Conservation (phyloP, 2,797 vertebrate genomes). For the Myotis myotis region DNA sequence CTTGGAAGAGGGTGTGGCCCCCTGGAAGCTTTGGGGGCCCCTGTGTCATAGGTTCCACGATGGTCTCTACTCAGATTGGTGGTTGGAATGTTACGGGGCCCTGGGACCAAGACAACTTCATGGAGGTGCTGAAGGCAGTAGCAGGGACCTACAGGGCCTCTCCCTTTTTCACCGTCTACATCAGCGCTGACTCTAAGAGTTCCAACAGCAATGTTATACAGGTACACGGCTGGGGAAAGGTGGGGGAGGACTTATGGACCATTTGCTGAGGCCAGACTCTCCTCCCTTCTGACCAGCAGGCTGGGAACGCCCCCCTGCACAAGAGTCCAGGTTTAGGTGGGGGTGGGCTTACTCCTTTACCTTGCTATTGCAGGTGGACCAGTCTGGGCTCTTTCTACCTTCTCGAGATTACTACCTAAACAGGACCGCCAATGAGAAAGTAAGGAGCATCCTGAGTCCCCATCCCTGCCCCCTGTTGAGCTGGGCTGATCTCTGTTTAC, state of each 20-base stretch:
- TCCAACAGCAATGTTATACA: constrained; percentile 98
- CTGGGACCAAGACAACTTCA: constrained; percentile 95
- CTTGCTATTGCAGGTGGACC: constrained; percentile 90
- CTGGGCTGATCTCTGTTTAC: background rate
- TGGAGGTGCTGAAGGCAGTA: constrained; percentile 95
- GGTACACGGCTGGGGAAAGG: constrained; percentile 81
- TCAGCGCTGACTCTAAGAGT: constrained; percentile 95
- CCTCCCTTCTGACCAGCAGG: background rate
- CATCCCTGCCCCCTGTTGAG: background rate
- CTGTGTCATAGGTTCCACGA: background rate
- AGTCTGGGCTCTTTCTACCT: constrained; percentile 96
- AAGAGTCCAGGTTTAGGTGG: constrained; percentile 83
- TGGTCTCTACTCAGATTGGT: constrained; percentile 86
- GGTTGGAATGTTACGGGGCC: constrained; percentile 95
- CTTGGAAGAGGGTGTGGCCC: background rate
- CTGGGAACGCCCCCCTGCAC: background rate
- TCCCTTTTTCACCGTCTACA: constrained; percentile 94
- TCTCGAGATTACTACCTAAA: constrained; percentile 99
- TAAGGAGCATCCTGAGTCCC: constrained; percentile 73
- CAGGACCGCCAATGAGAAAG: constrained; percentile 96
- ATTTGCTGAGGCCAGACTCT: background rate
- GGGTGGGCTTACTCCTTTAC: background rate
- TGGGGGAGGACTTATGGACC: background rate
- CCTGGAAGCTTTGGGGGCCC: background rate
- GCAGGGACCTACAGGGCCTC: constrained; percentile 94